These are phyloP conservation scores for Notocelia uddmanniana DNA, from an alignment of 2,888 invertebrate species.

Conservation along the genomic window DNA sequence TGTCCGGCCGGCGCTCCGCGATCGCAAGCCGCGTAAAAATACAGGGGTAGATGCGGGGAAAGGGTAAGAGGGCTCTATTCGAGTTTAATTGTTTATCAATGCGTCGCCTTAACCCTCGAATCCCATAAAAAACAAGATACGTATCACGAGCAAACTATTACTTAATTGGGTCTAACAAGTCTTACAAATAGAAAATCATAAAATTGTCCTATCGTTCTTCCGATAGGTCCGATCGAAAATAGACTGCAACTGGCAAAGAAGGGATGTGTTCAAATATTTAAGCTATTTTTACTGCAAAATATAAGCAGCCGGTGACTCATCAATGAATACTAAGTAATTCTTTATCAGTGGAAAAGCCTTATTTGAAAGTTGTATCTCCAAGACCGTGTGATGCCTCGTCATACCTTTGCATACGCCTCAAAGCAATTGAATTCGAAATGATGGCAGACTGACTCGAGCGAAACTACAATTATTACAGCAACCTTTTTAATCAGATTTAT, in stretches of 20 bases:
- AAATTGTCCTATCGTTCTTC: too few relatives aligned
- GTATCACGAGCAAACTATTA: too few relatives aligned
- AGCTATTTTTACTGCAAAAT: slow-evolving; percentile 14
- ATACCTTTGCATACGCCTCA: slow-evolving; percentile 35
- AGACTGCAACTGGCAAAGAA: slow-evolving; percentile 13
- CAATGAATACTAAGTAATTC: slow-evolving; percentile 37
- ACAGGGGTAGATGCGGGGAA: too few relatives aligned
- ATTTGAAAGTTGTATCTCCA: slow-evolving; percentile 43
- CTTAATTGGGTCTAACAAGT: too few relatives aligned
- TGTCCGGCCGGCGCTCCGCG: too few relatives aligned
- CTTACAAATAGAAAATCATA: too few relatives aligned
- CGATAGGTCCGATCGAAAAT: too few relatives aligned
- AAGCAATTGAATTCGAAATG: not conserved
- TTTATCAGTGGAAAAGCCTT: slow-evolving; percentile 38
- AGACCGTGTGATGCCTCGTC: slow-evolving; percentile 29
- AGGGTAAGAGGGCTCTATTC: too few relatives aligned
- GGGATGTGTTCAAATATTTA: slow-evolving; percentile 24
- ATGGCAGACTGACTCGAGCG: slow-evolving; percentile 10
- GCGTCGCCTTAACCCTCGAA: too few relatives aligned
- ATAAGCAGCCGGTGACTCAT: slow-evolving; percentile 34
- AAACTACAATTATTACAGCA: not conserved
- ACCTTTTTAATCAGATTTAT: not conserved
- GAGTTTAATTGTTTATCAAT: too few relatives aligned
- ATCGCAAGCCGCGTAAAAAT: too few relatives aligned
- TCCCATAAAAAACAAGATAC: too few relatives aligned